Evolutionary conservation across 2,113 vertebrate species (phyloP), one percentile per base, ranked within the genome.

Genomic region (Cheirogaleus medius): DNA sequence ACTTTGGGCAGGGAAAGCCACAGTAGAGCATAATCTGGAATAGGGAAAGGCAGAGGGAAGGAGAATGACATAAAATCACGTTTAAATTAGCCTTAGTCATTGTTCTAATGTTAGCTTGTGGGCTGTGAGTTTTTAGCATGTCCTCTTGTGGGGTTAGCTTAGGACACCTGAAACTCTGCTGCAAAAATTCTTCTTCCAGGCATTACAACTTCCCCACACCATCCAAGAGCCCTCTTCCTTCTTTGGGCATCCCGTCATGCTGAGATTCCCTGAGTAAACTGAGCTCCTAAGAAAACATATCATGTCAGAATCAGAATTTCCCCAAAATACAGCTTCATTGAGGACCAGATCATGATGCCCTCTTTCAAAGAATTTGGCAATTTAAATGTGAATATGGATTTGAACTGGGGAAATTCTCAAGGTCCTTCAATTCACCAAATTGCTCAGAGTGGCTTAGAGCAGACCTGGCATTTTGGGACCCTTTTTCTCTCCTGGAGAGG

Each of bases 71-170:
- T 69, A 39, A 80, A 94, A 92, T 90, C 81, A 93, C 73, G 80
- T 94, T 93, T 82, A 78, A 69, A 84, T 78, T 29, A 77, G 73
- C 49, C 32, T 95, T 54, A 81, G 84, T 97, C 86, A 82, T 69
- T 74, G 58, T 93, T 82, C 95, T 89, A 95, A 87, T 66, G 58
- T 92, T 91, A 92, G 93, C 29, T 74, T 76, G 71, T 37, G 17
- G 37, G 44, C 34, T 85, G 34, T 34, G 80, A 94, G 78, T 47
- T 87, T 76, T 56, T 5, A 52, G 39, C 42, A 66, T 34, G 34
- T 92, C 37, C 95, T 54, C 83, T 80, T 92, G 63, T 58, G 58
- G 39, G 87, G 69, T 95, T 94, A 90, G 37, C 15, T 94, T 71
- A 90, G 90, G 92, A 96, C 44, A 84, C 74, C 63, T 49, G 56